Base-by-base conservation (phyloP, 1,140 invertebrate genomes). In the Phymastichus coffea region DNA sequence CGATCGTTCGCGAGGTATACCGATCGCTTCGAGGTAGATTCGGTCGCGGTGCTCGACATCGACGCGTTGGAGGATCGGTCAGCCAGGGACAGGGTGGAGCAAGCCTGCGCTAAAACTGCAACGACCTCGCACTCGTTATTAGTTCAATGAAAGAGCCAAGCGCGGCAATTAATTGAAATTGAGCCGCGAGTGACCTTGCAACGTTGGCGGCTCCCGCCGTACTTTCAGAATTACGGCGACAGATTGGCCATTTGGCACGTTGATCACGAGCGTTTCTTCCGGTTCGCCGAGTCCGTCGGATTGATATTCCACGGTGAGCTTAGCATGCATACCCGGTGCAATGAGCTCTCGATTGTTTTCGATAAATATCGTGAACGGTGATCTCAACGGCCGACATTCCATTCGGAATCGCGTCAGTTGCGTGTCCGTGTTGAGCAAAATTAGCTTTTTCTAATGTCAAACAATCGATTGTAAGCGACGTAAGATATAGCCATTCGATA, bases 241-340 rank as follows among this genome's bases (percentile, higher is more conserved):
- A 2, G 65, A 26, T 17, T 58, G 68, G 59, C 70, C 72, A 17
- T 65, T 20, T 41, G 67, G 40, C 8, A 76, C 70, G 20, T 61
- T 63, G 17, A 76, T 3, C 1, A 66, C 12, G 17, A 78, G 23
- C 6, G 20, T 23, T 25, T 76, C 73, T 28, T 66, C 58, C 2
- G 46, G 59, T 30, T 74, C 63, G n/a, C 64, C 58, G 1, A 66
- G 44, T n/a, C 41, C 47, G n/a, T 73, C 55, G 2, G 66, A 62
- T 10, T 33, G 46, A 43, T 72, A 79, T 3, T 23, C n/a, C 17
- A 77, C 44, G 8, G 64, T 53, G 6, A 79, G 52, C 53, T 61
- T 68, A 3, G 64, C 8, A 6, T 55, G 40, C 67, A 79, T 72
- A 14, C 76, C 76, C 4, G 76, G 74, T 0, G 71, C 66, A 22